Base-by-base conservation (phyloP, 2,113 vertebrate genomes). In the Phyllostomus hastatus region DNA sequence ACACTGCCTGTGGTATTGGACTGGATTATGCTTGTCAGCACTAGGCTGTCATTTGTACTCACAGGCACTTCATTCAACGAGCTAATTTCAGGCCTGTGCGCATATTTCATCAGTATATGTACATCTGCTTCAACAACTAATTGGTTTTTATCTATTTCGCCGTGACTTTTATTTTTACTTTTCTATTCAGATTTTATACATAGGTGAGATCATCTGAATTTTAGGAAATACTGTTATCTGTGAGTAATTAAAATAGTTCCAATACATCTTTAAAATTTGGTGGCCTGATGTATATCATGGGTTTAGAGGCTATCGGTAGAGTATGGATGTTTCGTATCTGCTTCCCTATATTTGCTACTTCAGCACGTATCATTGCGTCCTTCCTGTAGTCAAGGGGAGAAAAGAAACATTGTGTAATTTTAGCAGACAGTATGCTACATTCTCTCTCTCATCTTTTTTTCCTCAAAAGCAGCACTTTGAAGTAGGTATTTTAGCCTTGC, bases 191-290 rank as follows among this genome's bases (percentile, higher is more conserved):
- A 80, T 66, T 90, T 17, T 54, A 17, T 96, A 38, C 22, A 50
- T 87, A 89, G 83, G 4, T 73, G 66, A 72, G 72, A 26, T 72
- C 57, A 87, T 28, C 16, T 80, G 64, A 78, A 33, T 94, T 88
- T 97, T 64, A 93, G 73, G 80, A 90, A 26, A 92, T 69, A 64
- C 33, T 15, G 1, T 95, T 69, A 84, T 69, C 59, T 80, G 19
- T 20, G 14, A 83, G 22, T 76, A 59, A 81, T 87, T 57, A 6
- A 79, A 85, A 84, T 54, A 57, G 61, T 90, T 84, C 38, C 54
- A 31, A 76, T 86, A 57, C 12, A 57, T 52, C 31, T 84, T 91
- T 70, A 89, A 50, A n/a, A 46, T 35, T 70, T 91, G 28, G 41
- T 79, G 76, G 41, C 16, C 31, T 88, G 54, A 90, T 95, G n/a